These are phyloP conservation scores for Euborellia annulipes DNA, from an alignment of 1,140 invertebrate species.

Conservation along the genomic window DNA sequence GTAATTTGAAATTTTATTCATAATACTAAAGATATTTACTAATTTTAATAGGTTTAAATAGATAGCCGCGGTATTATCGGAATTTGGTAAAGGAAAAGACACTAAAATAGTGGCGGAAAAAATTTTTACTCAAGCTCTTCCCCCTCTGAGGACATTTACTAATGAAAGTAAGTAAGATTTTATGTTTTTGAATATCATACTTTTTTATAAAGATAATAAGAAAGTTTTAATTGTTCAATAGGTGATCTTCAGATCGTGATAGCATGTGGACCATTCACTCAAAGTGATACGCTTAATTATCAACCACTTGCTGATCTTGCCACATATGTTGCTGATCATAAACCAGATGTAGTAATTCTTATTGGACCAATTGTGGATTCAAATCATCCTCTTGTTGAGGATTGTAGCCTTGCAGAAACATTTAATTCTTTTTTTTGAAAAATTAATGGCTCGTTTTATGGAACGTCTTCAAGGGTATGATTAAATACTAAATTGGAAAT, in stretches of 20 bases:
- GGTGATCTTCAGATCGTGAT: constrained; percentile 57
- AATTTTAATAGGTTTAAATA: too few relatives aligned
- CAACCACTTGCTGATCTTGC: constrained; percentile 68
- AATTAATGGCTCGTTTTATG: constrained; percentile 45
- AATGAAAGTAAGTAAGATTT: too few relatives aligned
- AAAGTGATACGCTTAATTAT: constrained; percentile 54
- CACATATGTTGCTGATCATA: constrained; percentile 42
- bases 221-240: too few relatives aligned
- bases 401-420: constrained; percentile 37
- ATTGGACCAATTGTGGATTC: constrained; percentile 70
- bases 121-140: too few relatives aligned
- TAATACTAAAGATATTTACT: too few relatives aligned
- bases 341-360: constrained; percentile 65
- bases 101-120: too few relatives aligned
- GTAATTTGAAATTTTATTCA: too few relatives aligned
- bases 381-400: constrained; percentile 40
- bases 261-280: constrained; percentile 68
- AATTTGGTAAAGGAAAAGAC: too few relatives aligned
- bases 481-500: constrained; percentile 14
- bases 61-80: too few relatives aligned
- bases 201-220: too few relatives aligned
- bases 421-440: constrained; percentile 55
- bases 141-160: too few relatives aligned
- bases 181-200: too few relatives aligned
- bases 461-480: constrained; percentile 30